Base-by-base conservation (phyloP, 2,797 vertebrate species). In the Syncerus caffer region DNA sequence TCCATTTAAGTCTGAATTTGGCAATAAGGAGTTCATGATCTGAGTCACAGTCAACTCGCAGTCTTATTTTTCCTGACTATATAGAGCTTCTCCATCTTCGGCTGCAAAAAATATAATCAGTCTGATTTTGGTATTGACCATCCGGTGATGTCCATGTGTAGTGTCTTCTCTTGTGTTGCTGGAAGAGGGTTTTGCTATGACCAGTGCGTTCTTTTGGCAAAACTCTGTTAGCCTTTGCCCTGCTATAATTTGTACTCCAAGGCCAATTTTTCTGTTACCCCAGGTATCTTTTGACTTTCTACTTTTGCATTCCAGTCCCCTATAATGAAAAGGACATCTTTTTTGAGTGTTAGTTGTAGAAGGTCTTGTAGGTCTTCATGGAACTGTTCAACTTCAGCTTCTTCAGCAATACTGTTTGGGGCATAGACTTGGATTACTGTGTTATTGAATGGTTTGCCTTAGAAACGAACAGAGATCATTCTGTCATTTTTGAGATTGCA, bases 161-260 rank as follows among this genome's bases (percentile, higher is more conserved):
- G 8, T 5, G 64, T 34, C n/a, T 67, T 67, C 8, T 34, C 64
- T 67, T 34, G 17, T 67, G 64, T 67, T 34, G n/a, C 16, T 67
- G 2, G 17, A 34, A 11, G 64, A 11, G 64, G 9, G 8, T 34
- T 67, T 67, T 67, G 9, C 64, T 67, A 11, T 67, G 64, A 67
- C 64, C n/a, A 67, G 9, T 67, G 17, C 0, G 0, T 34, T 34
- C n/a, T 67, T n/a, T 34, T 34, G n/a, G 17, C 17, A 67, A 21
- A 34, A 67, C n/a, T 67, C 64, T 67, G 17, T 67, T 34, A 21
- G 64, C 64, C 10, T 67, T 67, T 34, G 64, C 10, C n/a, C 64
- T 67, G 64, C 17, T 67, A 34, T n/a, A 67, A 1, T 67, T 34
- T 67, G 16, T 67, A 11, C 9, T 34, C n/a, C 17, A 34, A 34